Conservation (phyloP, 37 sponge, comb jelly and placozoan species). For the Hormiphora californensis region DNA sequence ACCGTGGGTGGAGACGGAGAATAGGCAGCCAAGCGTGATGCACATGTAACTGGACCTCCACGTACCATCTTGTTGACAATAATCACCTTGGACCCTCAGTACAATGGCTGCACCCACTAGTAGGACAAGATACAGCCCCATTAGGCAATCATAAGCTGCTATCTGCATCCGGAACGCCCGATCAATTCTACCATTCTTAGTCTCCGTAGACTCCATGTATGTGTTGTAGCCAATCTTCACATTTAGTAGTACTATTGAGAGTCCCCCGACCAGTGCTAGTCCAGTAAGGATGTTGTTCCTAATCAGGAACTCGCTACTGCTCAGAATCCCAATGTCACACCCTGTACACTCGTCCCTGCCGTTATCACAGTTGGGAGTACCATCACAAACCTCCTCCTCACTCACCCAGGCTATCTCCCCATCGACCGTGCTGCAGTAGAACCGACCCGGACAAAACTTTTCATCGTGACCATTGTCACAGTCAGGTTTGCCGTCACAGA, state of each 20-base stretch:
- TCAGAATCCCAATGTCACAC: neutral
- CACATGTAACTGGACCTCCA: no score
- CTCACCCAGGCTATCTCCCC: neutral
- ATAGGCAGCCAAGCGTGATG: no score
- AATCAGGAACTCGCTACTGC: neutral
- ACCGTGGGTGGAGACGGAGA: no score
- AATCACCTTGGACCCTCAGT: no score
- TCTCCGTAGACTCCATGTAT: neutral
- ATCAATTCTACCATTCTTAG: no score
- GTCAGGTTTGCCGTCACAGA: neutral
- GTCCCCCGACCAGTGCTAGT: neutral
- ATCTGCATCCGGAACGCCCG: no score
- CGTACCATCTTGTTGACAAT: no score
- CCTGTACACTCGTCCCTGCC: neutral
- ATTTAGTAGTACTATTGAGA: neutral
- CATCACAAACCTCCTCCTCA: neutral
- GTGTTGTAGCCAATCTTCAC: neutral
- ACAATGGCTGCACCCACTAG: no score
- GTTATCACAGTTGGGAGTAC: neutral
- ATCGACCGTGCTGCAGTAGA: constrained; percentile 2
- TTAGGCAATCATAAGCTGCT: no score
- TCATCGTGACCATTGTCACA: neutral
- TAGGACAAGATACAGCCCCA: no score
- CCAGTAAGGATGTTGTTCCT: neutral
- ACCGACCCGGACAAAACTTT: neutral